Evolutionary conservation across 2,888 invertebrate species (phyloP).

Genomic region (Sinotaia quadrata): DNA sequence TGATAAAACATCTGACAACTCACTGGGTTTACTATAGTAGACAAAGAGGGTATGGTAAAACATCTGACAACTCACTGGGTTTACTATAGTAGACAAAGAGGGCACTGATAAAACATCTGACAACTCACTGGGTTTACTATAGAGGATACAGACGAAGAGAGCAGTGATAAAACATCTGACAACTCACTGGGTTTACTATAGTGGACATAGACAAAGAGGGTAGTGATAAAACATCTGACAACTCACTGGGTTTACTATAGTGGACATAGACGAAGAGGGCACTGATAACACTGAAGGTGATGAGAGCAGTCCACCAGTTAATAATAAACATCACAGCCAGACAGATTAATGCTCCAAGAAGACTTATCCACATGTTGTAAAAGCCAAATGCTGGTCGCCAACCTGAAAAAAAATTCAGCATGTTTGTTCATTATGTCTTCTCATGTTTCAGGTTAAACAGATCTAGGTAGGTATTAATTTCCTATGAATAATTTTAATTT

Average conservation of each 20-base stretch:
- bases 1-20: too few species aligned
- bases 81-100: too few species aligned
- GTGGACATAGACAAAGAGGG: constrained; percentile 92
- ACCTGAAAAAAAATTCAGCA: constrained; percentile 60
- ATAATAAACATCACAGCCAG: constrained; percentile 92
- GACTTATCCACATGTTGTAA: constrained; percentile 71
- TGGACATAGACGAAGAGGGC: constrained; percentile 94
- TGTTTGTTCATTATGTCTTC: too few species aligned
- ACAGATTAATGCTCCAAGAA: constrained; percentile 72
- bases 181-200: constrained; percentile 88
- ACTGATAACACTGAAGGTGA: constrained; percentile 87
- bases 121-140: constrained; percentile 86
- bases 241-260: constrained; percentile 88
- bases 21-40: too few species aligned
- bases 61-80: too few species aligned
- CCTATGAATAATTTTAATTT: too few species aligned
- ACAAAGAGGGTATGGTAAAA: too few species aligned
- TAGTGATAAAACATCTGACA: constrained; percentile 59
- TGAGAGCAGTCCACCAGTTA: constrained; percentile 91
- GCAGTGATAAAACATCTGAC: constrained; percentile 76
- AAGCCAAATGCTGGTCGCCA: constrained; percentile 72
- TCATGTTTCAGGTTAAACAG: too few species aligned
- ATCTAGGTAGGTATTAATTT: too few species aligned
- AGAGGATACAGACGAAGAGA: constrained; percentile 93
- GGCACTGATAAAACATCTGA: too few species aligned